Base-by-base conservation (phyloP, 2,113 vertebrate genomes). In the Takifugu bimaculatus region DNA sequence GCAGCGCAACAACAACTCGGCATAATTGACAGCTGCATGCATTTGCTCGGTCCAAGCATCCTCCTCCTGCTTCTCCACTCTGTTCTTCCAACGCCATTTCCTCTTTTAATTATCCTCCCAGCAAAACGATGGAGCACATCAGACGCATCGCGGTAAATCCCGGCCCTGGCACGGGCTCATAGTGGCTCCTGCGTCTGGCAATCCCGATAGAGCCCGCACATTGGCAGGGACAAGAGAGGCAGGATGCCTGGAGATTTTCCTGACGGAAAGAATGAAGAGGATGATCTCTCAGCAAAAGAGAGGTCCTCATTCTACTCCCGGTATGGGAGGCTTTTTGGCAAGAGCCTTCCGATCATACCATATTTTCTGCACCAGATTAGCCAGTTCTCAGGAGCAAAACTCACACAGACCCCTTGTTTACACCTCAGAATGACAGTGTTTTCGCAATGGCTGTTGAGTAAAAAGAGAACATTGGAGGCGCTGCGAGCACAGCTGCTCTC, bases 91-190 rank as follows among this genome's bases (percentile, higher is more conserved):
- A 79, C 75, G 86, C 83, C 84, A 85, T 88, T 87, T 88, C 82
- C 85, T 86, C 82, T 88, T 90, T 92, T 91, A 92, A 92, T 92
- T 92, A 90, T 89, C 88, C 87, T 39, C 78, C 72, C 78, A 81
- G 84, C 79, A 86, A 79, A 88, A 89, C 85, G 86, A 91, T 86
- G 85, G 85, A 85, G 80, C 69, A 91, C 90, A 92, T 91, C 90
- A 91, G 86, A 92, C 75, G 65, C 85, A 81, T 86, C 71, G 68
- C 78, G 80, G 86, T 77, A 90, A 92, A 91, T 88, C 89, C 87
- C 56, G 78, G 87, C 74, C 81, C 85, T 92, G 91, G 90, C 90
- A 91, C 69, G 0, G 75, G 67, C 87, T 90, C 89, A 90, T 72
- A 91, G 88, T 79, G 70, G 70, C 81, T 81, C 77, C 79, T 81